These are phyloP conservation scores for Platysteira castanea DNA, from an alignment of 2,113 vertebrate genomes.

Conservation along the genomic window DNA sequence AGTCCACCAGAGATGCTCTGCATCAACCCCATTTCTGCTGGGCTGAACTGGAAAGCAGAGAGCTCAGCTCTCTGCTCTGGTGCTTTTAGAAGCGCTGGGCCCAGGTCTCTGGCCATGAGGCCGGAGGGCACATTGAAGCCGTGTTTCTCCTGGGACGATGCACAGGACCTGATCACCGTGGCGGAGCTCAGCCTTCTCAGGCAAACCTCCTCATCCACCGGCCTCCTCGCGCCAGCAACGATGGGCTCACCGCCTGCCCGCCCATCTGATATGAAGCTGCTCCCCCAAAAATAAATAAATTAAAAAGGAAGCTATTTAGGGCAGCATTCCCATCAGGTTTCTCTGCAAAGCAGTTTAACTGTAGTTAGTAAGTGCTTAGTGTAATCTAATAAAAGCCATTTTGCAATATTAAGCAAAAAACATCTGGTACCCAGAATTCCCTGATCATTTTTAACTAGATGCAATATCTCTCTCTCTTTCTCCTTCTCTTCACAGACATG, in stretches of 20 bases:
- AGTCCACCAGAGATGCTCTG: not conserved
- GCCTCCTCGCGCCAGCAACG: fast-evolving
- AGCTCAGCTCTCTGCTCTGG: not conserved
- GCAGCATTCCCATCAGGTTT: constrained; percentile 77
- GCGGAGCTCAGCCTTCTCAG: not conserved
- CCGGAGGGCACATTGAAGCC: not conserved
- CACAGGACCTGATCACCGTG: fast-evolving
- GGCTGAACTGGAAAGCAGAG: constrained; percentile 16
- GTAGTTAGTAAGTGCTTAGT: constrained; percentile 85
- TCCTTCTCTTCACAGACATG: constrained; percentile 76
- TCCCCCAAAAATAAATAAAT: constrained; percentile 22
- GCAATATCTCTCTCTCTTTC: constrained; percentile 77
- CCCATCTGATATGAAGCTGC: not conserved
- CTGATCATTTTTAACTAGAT: constrained; percentile 85
- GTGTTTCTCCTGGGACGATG: fast-evolving
- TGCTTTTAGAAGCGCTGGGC: constrained; percentile 12
- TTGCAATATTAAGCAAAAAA: constrained; percentile 87
- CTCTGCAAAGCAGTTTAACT: constrained; percentile 82
- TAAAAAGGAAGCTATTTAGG: constrained; percentile 75
- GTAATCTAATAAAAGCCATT: constrained; percentile 88
- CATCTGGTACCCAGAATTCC: constrained; percentile 88
- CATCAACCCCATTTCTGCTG: constrained; percentile 24
- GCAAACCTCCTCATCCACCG: fast-evolving
- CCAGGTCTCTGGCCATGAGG: constrained; percentile 12
- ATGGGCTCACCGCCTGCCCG: fast-evolving